Percentiles rank a stretch among this genome's conserved stretches.
Evolutionary conservation across 2,113 vertebrate species (phyloP).

Genomic region (Terrapene triunguis): DNA sequence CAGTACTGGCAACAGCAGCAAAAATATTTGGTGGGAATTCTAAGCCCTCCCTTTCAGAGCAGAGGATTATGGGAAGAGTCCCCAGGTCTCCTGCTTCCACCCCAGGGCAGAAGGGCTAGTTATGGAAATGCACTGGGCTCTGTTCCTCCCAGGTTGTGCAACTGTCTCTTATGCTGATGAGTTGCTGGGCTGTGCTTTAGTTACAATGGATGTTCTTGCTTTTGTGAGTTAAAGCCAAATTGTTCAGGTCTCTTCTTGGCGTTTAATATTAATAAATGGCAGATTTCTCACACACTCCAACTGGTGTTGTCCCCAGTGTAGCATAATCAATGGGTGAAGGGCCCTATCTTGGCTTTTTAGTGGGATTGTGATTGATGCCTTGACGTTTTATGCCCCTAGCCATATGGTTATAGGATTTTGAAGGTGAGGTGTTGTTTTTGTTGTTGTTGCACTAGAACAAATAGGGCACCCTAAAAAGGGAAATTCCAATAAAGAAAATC

Average conservation of each 20-base stretch:
- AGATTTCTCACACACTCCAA: conserved; percentile 22
- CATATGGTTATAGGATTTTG: conserved; percentile 64
- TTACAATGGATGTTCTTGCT: neutral
- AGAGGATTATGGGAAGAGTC: neutral
- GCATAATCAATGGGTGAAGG: conserved; percentile 13
- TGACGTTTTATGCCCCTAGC: conserved; percentile 76
- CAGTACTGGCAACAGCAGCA: neutral
- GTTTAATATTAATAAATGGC: neutral
- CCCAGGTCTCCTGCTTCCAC: neutral
- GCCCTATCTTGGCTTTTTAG: conserved; percentile 67
- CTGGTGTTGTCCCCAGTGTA: neutral
- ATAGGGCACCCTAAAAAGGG: neutral
- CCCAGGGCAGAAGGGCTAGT: neutral
- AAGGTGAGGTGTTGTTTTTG: conserved; percentile 27
- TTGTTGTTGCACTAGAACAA: conserved; percentile 56
- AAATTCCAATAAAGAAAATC: conserved; percentile 62
- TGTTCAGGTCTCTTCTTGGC: neutral
- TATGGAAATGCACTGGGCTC: neutral
- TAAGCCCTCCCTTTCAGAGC: neutral
- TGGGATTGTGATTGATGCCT: conserved; percentile 60
- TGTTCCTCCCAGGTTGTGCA: neutral
- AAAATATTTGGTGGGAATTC: neutral
- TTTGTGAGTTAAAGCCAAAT: neutral
- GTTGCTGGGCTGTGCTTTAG: rapidly evolving
- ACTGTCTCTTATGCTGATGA: neutral